Conservation (phyloP, 37 sponge, comb jelly and placozoan genomes). For the Aplysina aerophoba region DNA sequence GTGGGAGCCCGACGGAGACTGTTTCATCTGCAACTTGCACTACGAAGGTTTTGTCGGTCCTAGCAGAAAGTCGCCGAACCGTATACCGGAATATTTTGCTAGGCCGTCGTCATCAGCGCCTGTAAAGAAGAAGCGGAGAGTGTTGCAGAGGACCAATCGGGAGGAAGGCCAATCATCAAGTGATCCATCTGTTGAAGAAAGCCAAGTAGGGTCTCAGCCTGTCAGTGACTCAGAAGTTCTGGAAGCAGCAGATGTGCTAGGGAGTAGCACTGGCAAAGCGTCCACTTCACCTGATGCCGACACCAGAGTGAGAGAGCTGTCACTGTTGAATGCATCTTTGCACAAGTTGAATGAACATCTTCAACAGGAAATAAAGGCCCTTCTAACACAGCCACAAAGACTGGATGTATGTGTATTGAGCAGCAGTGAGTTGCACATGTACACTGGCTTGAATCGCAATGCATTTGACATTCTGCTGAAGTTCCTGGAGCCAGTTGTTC, state of each 20-base stretch:
- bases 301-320: not conserved
- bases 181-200: not conserved
- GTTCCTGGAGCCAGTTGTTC: slow-evolving; percentile 26
- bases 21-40: slow-evolving; percentile 36
- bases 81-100: slow-evolving; percentile 20
- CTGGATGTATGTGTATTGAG: slow-evolving; percentile 34
- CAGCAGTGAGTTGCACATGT: not conserved
- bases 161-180: not conserved
- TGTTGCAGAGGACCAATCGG: slow-evolving; percentile 20
- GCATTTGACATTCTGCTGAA: slow-evolving; percentile 22
- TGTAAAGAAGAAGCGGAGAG: not conserved
- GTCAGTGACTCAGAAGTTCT: not conserved
- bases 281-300: not conserved
- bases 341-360: slow-evolving; percentile 11
- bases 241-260: slow-evolving; percentile 14
- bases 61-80: slow-evolving; percentile 5
- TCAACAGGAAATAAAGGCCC: not conserved
- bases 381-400: slow-evolving; percentile 29
- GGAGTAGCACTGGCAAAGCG: slow-evolving; percentile 6
- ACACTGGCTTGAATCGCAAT: slow-evolving; percentile 29
- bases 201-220: not conserved
- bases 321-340: slow-evolving; percentile 25
- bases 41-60: slow-evolving; percentile 36
- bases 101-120: slow-evolving; percentile 8
- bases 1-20: slow-evolving; percentile 26